These are phyloP conservation scores for Prionchulus punctatus DNA, from an alignment of 2,888 invertebrate genomes.

Conservation along the genomic window DNA sequence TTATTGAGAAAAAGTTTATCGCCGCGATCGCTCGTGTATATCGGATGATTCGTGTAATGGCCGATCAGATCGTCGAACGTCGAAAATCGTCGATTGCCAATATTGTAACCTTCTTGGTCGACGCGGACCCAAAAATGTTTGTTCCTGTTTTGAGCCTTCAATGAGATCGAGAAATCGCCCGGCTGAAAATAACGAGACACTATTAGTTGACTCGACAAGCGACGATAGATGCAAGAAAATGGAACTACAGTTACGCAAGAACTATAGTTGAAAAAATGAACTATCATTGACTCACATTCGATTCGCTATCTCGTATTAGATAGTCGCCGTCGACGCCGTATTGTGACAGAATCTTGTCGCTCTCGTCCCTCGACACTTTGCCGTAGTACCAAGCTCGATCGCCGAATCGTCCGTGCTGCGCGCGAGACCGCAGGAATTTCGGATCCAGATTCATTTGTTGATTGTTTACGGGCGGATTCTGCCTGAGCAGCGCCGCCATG, in stretches of 20 bases:
- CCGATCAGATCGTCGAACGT: conserved; percentile 86
- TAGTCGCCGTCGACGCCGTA: conserved; percentile 95
- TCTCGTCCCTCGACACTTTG: conserved; percentile 79
- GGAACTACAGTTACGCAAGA: no score
- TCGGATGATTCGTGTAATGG: conserved; percentile 96
- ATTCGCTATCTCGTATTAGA: conserved; percentile 94
- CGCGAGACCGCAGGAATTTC: no score
- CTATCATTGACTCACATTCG: conserved; percentile 57
- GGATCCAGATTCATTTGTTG: no score
- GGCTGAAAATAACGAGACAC: no score
- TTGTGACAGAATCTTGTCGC: conserved; percentile 83
- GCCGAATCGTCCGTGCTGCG: no score
- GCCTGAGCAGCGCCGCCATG: no score
- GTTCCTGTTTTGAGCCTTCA: conserved; percentile 91
- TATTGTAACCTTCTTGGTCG: conserved; percentile 70
- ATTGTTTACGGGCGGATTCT: no score
- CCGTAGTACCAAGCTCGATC: conserved; percentile 98
- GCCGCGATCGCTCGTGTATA: conserved; percentile 91
- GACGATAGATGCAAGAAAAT: no score
- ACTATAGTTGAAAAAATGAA: no score
- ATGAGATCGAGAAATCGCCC: conserved; percentile 92
- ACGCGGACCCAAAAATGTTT: conserved; percentile 98
- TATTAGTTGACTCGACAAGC: no score
- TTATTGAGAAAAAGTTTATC: conserved; percentile 92
- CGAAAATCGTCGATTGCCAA: conserved; percentile 93